Percentiles rank a stretch among this genome's conserved stretches.
These are phyloP conservation scores for Centropus unirufus DNA, from an alignment of 2,113 vertebrate genomes.

Conservation along the genomic window DNA sequence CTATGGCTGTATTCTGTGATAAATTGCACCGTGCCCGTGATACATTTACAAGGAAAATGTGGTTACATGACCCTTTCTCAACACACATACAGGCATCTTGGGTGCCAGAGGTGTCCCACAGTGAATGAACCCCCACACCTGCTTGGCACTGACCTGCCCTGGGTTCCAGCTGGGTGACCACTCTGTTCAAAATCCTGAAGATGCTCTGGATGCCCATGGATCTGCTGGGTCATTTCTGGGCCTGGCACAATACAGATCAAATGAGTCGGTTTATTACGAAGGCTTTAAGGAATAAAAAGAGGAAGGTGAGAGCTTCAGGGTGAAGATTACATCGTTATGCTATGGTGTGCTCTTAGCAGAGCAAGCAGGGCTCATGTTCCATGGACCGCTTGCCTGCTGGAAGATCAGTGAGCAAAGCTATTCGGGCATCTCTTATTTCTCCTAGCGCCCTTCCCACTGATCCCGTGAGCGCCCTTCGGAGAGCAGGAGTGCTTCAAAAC, in stretches of 20 bases:
- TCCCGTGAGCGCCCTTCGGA: not conserved
- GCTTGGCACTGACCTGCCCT: not conserved
- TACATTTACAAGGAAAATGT: not conserved
- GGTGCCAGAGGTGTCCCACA: not conserved
- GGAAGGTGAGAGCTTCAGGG: not conserved
- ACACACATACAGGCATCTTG: not conserved
- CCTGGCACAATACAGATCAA: not conserved
- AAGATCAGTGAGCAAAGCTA: not conserved
- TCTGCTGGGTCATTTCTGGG: not conserved
- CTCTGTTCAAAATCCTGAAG: not conserved
- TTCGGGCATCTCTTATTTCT: not conserved
- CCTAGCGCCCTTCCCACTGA: not conserved
- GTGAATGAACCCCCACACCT: not conserved
- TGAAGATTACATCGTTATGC: fast-evolving
- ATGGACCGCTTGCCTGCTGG: not conserved
- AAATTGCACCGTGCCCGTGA: not conserved
- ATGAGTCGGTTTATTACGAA: not conserved
- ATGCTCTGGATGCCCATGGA: not conserved
- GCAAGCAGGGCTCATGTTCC: not conserved
- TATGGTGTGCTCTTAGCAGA: not conserved
- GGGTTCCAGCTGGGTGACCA: not conserved
- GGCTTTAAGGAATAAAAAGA: not conserved
- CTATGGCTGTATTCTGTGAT: too few relatives aligned
- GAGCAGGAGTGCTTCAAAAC: not conserved
- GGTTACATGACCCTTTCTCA: not conserved